Percentiles rank a stretch among this genome's conserved stretches.
phyloP scores from a whole-genome alignment of 2,797 vertebrate species.

The Hippopotamyrus pictus region DNA sequence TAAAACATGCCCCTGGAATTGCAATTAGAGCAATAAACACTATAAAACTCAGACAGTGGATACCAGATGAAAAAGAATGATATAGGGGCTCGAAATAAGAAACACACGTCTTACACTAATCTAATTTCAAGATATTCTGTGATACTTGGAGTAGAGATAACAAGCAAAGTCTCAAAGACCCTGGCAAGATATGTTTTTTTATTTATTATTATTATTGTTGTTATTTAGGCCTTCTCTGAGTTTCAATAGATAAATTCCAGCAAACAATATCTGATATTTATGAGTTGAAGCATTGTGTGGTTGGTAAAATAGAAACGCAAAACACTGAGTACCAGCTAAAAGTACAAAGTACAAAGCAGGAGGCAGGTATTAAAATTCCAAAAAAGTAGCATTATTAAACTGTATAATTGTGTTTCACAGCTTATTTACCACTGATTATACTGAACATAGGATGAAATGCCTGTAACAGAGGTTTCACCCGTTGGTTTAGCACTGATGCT shows the following conservation, averaged over 20 bases:
- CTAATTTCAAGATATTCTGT: background rate
- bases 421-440: background rate
- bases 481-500: background rate
- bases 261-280: background rate
- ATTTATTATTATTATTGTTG: background rate
- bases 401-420: background rate
- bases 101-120: background rate
- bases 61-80: background rate
- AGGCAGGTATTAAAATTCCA: background rate
- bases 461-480: background rate
- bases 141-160: background rate
- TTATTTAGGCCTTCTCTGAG: background rate
- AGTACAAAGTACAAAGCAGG: background rate
- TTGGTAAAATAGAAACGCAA: background rate
- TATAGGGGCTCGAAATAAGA: background rate
- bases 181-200: background rate
- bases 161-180: background rate
- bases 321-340: background rate
- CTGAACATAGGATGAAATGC: background rate
- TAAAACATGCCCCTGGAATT: background rate
- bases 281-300: background rate
- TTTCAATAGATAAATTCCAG: background rate
- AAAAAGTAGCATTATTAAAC: background rate
- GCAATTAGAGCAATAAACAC: background rate
- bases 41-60: background rate